phyloP scores from a whole-genome alignment of 1,140 invertebrate genomes.

The Drosophila obscura region DNA sequence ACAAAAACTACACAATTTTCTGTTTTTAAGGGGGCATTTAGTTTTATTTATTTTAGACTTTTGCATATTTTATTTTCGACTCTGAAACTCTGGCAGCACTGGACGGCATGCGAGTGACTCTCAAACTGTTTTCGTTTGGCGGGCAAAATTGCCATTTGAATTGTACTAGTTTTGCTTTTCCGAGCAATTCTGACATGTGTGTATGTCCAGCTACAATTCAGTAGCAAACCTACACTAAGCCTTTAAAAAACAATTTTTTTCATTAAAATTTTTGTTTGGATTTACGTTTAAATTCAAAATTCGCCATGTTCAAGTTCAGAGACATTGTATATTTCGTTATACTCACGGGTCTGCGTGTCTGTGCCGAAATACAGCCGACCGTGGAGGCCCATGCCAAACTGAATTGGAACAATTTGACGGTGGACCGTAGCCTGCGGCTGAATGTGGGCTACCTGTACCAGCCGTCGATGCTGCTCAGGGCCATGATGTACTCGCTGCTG shows the following conservation, averaged over 20 bases:
- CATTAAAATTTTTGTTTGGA: background rate
- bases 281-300: conserved; percentile 5
- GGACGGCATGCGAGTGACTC: too few species aligned
- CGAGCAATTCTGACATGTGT: too few species aligned
- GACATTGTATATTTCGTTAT: conserved; percentile 31
- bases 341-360: conserved; percentile 41
- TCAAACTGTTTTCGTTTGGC: too few species aligned
- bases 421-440: conserved; percentile 39
- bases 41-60: too few species aligned
- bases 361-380: conserved; percentile 37
- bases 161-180: too few species aligned
- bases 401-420: conserved; percentile 19
- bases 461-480: conserved; percentile 37
- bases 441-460: conserved; percentile 52
- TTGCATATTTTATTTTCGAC: too few species aligned
- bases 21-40: too few species aligned
- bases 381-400: conserved; percentile 50
- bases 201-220: too few species aligned
- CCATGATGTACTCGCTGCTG: conserved; percentile 40
- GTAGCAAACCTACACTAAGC: too few species aligned
- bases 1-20: too few species aligned
- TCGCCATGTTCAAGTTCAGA: conserved; percentile 41
- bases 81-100: too few species aligned
- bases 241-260: background rate
- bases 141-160: too few species aligned